Conservation (phyloP, 2,113 vertebrate species). For the Pachypanchax playfairii region DNA sequence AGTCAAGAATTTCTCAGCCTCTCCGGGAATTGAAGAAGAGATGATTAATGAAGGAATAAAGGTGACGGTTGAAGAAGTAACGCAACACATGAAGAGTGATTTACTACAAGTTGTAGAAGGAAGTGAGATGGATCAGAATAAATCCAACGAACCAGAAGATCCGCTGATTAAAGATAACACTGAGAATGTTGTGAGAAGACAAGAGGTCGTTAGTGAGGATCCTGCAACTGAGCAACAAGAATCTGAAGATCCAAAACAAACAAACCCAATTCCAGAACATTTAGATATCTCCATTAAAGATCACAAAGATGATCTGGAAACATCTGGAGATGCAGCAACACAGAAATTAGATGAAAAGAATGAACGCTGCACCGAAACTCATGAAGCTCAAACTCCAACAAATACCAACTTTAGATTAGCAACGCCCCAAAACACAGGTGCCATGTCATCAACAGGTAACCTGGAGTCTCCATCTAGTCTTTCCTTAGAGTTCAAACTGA, state of each 20-base stretch:
- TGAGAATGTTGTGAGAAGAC: not conserved
- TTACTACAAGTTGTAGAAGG: conserved; percentile 30
- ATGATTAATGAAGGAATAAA: conserved; percentile 67
- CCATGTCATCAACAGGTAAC: conserved; percentile 41
- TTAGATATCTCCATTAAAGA: not conserved
- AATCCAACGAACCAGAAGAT: conserved; percentile 20
- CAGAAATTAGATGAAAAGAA: conserved; percentile 5
- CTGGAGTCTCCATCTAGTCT: conserved; percentile 50
- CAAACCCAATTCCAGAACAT: not conserved
- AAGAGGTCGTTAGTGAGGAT: not conserved
- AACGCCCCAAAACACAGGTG: conserved; percentile 44
- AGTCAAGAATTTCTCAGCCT: not conserved
- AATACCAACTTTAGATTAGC: conserved; percentile 8
- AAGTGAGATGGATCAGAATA: conserved; percentile 16
- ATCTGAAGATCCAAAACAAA: not conserved
- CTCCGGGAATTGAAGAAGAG: conserved; percentile 39
- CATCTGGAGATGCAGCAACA: conserved; percentile 10
- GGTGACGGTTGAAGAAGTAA: conserved; percentile 70
- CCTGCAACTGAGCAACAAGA: conserved; percentile 19
- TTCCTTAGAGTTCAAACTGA: conserved; percentile 61
- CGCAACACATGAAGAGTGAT: conserved; percentile 75
- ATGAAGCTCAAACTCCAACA: conserved; percentile 11
- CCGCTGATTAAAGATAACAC: conserved; percentile 12
- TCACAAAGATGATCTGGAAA: conserved; percentile 10
- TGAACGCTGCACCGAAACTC: conserved; percentile 6